A percentile compares a stretch with the other conserved stretches of the same genome.
phyloP scores from a whole-genome alignment of 2,797 vertebrate genomes.

The Silurus lanzhouensis region DNA sequence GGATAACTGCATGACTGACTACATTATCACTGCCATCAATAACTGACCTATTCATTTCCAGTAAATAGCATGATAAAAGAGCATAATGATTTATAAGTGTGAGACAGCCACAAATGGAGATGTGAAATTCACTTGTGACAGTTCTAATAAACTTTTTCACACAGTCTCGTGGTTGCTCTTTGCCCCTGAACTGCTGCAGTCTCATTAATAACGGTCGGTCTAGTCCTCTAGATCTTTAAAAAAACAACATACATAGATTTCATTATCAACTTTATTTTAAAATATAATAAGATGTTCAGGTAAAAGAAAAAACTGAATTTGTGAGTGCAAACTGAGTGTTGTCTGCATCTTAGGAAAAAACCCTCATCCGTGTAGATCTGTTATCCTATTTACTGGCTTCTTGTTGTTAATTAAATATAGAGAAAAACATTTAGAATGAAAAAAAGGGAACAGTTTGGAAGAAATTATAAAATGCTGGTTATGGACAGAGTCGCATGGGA shows the following conservation, averaged over 20 bases:
- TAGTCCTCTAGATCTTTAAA: neutral
- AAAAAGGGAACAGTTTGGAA: neutral
- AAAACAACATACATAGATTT: slow-evolving; percentile 7
- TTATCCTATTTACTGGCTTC: neutral
- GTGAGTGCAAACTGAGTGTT: too few relatives aligned
- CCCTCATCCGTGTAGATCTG: too few relatives aligned
- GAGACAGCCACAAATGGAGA: neutral
- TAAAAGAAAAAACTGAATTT: neutral
- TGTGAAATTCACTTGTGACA: slow-evolving; percentile 1
- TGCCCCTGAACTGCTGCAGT: neutral
- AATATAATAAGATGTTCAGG: neutral
- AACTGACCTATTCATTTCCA: neutral
- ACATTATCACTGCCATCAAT: neutral
- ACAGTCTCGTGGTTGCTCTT: neutral
- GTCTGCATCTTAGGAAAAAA: too few relatives aligned
- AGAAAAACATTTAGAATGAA: neutral
- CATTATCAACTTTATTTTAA: neutral
- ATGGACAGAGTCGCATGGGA: neutral
- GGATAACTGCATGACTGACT: neutral
- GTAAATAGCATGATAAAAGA: neutral
- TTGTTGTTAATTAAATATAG: neutral
- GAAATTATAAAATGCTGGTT: neutral
- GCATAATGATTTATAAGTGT: neutral
- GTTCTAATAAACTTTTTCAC: neutral
- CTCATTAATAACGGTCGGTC: neutral